phyloP scores from a whole-genome alignment of 1,140 invertebrate species.

The Heliconius himera region DNA sequence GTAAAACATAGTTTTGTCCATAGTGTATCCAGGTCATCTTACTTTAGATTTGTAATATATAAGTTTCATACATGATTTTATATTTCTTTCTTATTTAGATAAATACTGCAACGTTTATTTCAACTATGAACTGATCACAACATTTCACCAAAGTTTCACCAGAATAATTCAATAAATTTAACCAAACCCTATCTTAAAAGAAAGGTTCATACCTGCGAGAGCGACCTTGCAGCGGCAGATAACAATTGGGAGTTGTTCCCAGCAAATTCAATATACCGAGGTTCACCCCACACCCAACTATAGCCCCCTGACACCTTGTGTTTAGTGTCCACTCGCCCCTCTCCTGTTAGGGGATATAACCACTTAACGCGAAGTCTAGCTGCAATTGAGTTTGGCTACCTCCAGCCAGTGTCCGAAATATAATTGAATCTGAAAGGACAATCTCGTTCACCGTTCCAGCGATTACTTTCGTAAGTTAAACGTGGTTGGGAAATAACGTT shows the following conservation, averaged over 20 bases:
- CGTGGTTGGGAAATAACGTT: constrained; percentile 18
- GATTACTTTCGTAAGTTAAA: constrained; percentile 24
- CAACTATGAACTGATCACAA: not conserved
- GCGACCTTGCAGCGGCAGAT: constrained; percentile 75
- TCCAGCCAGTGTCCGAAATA: constrained; percentile 64
- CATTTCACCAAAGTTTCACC: not conserved
- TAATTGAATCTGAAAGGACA: constrained; percentile 44
- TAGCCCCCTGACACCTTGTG: constrained; percentile 55
- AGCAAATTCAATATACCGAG: constrained; percentile 78
- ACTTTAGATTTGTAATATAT: too few species aligned
- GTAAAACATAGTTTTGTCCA: too few species aligned
- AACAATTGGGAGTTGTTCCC: constrained; percentile 74
- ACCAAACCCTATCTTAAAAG: constrained; percentile 60
- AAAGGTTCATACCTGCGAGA: constrained; percentile 72
- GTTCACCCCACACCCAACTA: constrained; percentile 40
- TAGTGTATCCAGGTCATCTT: too few species aligned
- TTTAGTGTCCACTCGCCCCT: constrained; percentile 63
- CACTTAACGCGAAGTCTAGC: constrained; percentile 78
- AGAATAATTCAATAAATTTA: not conserved
- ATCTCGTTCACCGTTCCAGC: constrained; percentile 25
- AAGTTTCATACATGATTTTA: too few species aligned
- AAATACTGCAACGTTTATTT: too few species aligned
- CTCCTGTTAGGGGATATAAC: constrained; percentile 72
- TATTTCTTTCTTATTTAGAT: too few species aligned
- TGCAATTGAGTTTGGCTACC: constrained; percentile 74